Evolutionary conservation across 2,797 vertebrate genomes (phyloP).

Genomic region (Schizopygopsis malacanthus): DNA sequence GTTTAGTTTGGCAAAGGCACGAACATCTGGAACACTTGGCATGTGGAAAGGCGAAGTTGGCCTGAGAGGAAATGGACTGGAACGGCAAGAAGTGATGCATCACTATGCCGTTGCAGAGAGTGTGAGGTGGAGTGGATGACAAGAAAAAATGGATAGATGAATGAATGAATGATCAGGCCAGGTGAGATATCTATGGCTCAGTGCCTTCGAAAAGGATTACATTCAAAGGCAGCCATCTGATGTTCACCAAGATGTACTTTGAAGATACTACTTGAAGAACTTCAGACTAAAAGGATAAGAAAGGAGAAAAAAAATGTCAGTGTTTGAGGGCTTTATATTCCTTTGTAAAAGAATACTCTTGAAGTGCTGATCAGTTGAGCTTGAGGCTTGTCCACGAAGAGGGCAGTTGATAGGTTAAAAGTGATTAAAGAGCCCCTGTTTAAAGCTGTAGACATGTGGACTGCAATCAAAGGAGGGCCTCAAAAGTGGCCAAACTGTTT

Average conservation of each 20-base stretch:
- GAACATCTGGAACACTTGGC: slow-evolving; percentile 53
- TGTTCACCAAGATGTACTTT: slow-evolving; percentile 53
- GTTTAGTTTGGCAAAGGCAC: slow-evolving; percentile 51
- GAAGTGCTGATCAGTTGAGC: slow-evolving; percentile 53
- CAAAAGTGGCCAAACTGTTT: slow-evolving; percentile 39
- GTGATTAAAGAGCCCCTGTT: slow-evolving; percentile 47
- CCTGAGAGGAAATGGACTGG: slow-evolving; percentile 56
- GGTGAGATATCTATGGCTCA: slow-evolving; percentile 57
- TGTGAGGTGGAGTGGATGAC: slow-evolving; percentile 48
- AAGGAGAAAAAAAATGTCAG: slow-evolving; percentile 42
- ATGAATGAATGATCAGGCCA: slow-evolving; percentile 55
- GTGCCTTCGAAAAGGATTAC: slow-evolving; percentile 58
- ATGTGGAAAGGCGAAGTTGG: slow-evolving; percentile 46
- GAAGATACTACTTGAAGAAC: slow-evolving; percentile 60
- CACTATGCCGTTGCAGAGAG: slow-evolving; percentile 43
- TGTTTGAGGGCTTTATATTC: slow-evolving; percentile 29
- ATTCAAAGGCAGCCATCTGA: slow-evolving; percentile 58
- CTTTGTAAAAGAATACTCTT: slow-evolving; percentile 48
- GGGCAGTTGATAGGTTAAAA: slow-evolving; percentile 46
- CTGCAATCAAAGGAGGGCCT: slow-evolving; percentile 40
- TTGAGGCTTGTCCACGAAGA: slow-evolving; percentile 51
- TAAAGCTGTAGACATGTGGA: slow-evolving; percentile 47
- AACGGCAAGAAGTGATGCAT: slow-evolving; percentile 57
- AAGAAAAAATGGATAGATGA: slow-evolving; percentile 43
- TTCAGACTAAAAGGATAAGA: slow-evolving; percentile 60